A percentile compares a stretch with the other conserved stretches of the same genome.
phyloP scores from a whole-genome alignment of 2,797 vertebrate species.

The Iguana delicatissima region DNA sequence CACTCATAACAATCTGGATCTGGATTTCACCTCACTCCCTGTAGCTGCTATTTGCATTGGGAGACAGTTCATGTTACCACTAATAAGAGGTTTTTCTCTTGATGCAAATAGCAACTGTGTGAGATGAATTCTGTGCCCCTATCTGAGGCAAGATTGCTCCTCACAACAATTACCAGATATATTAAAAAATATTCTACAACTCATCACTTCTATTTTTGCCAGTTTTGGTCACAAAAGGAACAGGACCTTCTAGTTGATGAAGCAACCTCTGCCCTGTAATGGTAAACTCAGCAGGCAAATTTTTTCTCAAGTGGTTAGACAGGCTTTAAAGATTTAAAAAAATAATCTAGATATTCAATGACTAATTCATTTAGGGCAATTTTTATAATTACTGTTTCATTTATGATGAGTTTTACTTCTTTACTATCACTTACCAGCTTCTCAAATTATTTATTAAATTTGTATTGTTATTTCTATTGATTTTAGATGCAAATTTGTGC shows the following conservation, averaged over 20 bases:
- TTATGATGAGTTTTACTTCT: neutral
- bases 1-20: neutral
- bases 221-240: neutral
- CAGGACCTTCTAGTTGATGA: neutral
- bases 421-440: neutral
- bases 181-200: neutral
- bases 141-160: neutral
- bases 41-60: neutral
- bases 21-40: neutral
- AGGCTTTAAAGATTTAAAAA: neutral
- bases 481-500: neutral
- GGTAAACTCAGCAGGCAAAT: neutral
- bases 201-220: neutral
- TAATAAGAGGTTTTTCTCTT: neutral
- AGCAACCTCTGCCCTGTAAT: too few relatives aligned
- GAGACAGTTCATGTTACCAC: neutral
- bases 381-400: neutral
- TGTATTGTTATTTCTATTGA: neutral
- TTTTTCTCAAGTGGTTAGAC: neutral
- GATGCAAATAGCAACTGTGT: neutral
- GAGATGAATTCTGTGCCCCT: neutral
- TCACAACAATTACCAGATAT: neutral
- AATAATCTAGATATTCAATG: neutral
- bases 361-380: neutral
- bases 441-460: neutral